Evolutionary conservation across 2,113 vertebrate genomes (phyloP).

Genomic region (Phaethon lepturus): DNA sequence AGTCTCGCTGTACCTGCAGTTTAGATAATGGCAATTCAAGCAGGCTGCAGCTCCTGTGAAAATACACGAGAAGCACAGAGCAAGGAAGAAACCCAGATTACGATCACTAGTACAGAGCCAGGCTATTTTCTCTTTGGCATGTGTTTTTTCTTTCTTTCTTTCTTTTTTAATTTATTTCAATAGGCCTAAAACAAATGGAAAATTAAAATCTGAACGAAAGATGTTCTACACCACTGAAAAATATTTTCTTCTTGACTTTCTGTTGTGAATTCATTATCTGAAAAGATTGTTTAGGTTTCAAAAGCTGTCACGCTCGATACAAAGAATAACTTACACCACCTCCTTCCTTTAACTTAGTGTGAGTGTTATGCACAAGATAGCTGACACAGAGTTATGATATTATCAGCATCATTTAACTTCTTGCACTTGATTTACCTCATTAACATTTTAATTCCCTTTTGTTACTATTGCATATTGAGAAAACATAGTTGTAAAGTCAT

Average conservation of each 20-base stretch:
- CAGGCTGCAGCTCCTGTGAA: neutral
- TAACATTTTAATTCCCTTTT: slow-evolving; percentile 41
- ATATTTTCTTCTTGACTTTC: slow-evolving; percentile 44
- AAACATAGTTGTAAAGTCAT: neutral
- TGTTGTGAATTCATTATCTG: slow-evolving; percentile 61
- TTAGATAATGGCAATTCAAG: neutral
- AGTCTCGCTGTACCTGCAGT: neutral
- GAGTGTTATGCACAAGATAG: neutral
- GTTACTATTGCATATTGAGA: neutral
- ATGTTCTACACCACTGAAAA: slow-evolving; percentile 40
- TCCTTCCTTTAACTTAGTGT: slow-evolving; percentile 22
- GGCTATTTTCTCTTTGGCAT: neutral
- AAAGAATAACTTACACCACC: neutral
- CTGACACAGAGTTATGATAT: slow-evolving; percentile 7
- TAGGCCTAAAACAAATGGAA: slow-evolving; percentile 52
- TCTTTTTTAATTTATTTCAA: neutral
- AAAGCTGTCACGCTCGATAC: neutral
- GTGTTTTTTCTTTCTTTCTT: neutral
- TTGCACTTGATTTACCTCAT: slow-evolving; percentile 42
- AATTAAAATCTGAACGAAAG: slow-evolving; percentile 47
- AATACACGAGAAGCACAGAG: neutral
- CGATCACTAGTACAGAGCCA: neutral
- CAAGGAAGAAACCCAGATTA: neutral
- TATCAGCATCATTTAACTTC: slow-evolving; percentile 37
- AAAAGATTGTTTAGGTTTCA: slow-evolving; percentile 39